Evolutionary conservation across 2,113 vertebrate species (phyloP), one percentile per base, ranked within the genome.

Genomic region (Pedionomus torquatus): DNA sequence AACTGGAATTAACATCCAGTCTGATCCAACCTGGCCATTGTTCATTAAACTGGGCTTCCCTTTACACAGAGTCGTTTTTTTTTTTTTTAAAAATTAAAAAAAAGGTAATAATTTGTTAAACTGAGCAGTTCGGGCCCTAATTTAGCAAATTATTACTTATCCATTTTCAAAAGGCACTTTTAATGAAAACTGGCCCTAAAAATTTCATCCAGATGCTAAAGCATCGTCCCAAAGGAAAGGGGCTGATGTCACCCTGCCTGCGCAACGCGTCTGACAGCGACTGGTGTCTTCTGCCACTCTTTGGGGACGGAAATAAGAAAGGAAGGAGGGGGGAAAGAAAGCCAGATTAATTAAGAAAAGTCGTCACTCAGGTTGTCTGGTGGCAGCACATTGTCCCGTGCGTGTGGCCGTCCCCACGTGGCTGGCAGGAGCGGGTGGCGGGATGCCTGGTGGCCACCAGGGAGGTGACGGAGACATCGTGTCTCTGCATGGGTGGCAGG

Each of bases 81-180:
- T 25, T 18, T 30, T 30, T 30, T 17, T 44, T 43, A 43, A 43
- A 43, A 17, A 58, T n/a, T n/a, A n/a, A 37, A 39, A 39, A 57
- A n/a, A 54, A 46, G 9, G 70, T 46, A 74, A 28, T 57, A 80
- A 87, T 89, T 95, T 95, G 86, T 83, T 90, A 90, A 97, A 93
- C 55, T 88, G 85, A 94, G 77, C 39, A 91, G 76, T 82, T 94
- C 74, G 65, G 49, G 55, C 54, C 60, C 60, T 48, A 43, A 84
- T 79, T 92, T 95, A 96, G 70, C 77, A 95, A 96, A 96, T 93
- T 92, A 89, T 83, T 95, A 87, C 83, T 96, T 97, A 87, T 46
- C 35, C 78, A 10, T 83, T 96, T 97, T 94, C 93, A 92, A 97
- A 95, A 89, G 54, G 20, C 91, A 57, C 79, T 87, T 80, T 84